phyloP scores from a whole-genome alignment of 2,113 vertebrate species.

The Tragelaphus strepsiceros region DNA sequence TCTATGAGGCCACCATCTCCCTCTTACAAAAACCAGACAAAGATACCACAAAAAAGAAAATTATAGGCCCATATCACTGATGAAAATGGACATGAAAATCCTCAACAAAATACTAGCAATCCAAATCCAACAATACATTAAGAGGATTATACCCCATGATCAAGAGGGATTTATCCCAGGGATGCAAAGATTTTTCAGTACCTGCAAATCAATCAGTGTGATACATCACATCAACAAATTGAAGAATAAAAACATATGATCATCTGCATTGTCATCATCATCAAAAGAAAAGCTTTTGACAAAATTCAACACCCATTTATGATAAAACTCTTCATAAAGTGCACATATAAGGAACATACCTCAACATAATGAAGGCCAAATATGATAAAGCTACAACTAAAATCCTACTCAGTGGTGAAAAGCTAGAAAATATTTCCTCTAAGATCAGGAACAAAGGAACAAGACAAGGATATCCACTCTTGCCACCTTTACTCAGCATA shows the following conservation, averaged over 20 bases:
- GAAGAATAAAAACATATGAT: neutral
- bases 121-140: neutral
- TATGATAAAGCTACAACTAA: neutral
- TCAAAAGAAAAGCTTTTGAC: neutral
- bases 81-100: neutral
- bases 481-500: neutral
- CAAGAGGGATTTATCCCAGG: neutral
- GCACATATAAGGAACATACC: neutral
- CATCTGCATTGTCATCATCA: neutral
- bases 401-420: neutral
- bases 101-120: neutral
- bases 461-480: neutral
- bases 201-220: neutral
- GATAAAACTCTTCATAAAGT: neutral
- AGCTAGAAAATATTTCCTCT: neutral
- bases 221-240: neutral
- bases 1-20: neutral
- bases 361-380: neutral
- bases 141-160: neutral
- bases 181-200: neutral
- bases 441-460: neutral
- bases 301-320: neutral
- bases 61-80: neutral
- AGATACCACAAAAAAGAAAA: neutral
- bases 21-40: neutral